Conservation (phyloP, 2,888 invertebrate species). For the Troilus luridus region DNA sequence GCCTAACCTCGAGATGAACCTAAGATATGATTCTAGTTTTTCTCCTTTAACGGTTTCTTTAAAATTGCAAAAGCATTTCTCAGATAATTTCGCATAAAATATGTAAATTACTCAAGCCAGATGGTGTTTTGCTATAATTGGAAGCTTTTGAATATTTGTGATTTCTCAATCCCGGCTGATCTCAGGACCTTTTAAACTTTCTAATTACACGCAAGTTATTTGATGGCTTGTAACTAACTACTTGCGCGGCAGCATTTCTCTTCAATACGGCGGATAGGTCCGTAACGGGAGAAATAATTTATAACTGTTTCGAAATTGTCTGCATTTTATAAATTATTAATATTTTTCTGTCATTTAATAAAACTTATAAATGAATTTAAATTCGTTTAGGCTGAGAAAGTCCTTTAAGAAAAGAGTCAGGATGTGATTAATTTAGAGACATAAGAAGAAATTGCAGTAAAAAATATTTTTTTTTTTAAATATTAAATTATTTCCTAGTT, state of each 20-base stretch:
- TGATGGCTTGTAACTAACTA: constrained; percentile 9
- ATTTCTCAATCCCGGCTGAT: background rate
- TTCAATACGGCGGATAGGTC: background rate
- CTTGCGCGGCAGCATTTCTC: constrained; percentile 4
- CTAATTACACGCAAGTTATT: constrained; percentile 34
- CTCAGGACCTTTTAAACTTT: constrained; percentile 32
- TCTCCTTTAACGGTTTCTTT: background rate
- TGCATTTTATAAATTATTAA: background rate
- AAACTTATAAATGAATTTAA: too few relatives aligned
- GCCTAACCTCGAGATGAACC: background rate
- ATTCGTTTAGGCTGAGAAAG: too few relatives aligned
- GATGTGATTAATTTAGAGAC: too few relatives aligned
- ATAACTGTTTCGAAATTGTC: background rate
- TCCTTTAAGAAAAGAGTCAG: too few relatives aligned
- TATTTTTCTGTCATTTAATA: background rate
- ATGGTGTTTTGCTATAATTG: constrained; percentile 22
- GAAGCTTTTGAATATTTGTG: background rate
- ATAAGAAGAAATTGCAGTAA: too few relatives aligned
- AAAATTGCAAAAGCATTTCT: background rate
- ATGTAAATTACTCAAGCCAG: background rate
- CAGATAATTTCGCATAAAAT: background rate
- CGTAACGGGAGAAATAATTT: background rate
- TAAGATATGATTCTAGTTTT: background rate
- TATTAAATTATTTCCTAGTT: too few relatives aligned
- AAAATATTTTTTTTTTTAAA: too few relatives aligned